A percentile compares a stretch with the other conserved stretches of the same genome.
Evolutionary conservation across 2,797 vertebrate species (phyloP).

Genomic region (Sebastes vulpes): DNA sequence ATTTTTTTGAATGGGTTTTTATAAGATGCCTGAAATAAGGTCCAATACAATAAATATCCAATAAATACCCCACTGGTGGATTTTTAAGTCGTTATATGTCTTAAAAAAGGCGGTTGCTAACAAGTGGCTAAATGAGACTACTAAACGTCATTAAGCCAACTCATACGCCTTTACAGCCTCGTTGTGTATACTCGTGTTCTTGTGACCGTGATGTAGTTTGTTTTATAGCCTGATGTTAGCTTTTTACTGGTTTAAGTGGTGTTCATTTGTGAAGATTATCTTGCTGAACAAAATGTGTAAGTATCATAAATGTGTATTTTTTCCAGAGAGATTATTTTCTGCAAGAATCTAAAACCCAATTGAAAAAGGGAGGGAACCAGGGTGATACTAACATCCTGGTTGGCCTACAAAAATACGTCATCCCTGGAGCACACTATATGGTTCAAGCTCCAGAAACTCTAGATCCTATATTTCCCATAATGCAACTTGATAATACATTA

Average conservation of each 20-base stretch:
- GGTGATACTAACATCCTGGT: too few relatives aligned
- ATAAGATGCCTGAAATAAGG: neutral
- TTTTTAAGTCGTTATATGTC: too few relatives aligned
- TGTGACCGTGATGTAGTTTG: neutral
- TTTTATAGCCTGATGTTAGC: neutral
- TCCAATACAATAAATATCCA: neutral
- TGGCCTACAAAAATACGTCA: too few relatives aligned
- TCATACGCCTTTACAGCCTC: fast-evolving
- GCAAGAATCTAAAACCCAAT: too few relatives aligned
- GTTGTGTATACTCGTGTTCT: too few relatives aligned
- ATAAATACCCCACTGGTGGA: too few relatives aligned
- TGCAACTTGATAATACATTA: slow-evolving; percentile 7
- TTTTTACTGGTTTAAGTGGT: neutral
- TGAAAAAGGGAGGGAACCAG: too few relatives aligned
- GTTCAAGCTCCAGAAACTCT: slow-evolving; percentile 2
- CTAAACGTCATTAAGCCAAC: fast-evolving
- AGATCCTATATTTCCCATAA: neutral
- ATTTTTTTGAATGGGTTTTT: neutral
- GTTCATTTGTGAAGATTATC: too few relatives aligned
- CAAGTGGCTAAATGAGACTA: neutral
- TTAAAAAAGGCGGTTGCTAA: neutral
- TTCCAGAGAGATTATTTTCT: too few relatives aligned
- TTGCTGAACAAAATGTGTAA: too few relatives aligned
- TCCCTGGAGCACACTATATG: too few relatives aligned
- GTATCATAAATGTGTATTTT: too few relatives aligned